Percentiles rank a stretch among this genome's conserved stretches.
These are phyloP conservation scores for Pyrochroa serraticornis DNA, from an alignment of 2,888 invertebrate species.

Conservation along the genomic window DNA sequence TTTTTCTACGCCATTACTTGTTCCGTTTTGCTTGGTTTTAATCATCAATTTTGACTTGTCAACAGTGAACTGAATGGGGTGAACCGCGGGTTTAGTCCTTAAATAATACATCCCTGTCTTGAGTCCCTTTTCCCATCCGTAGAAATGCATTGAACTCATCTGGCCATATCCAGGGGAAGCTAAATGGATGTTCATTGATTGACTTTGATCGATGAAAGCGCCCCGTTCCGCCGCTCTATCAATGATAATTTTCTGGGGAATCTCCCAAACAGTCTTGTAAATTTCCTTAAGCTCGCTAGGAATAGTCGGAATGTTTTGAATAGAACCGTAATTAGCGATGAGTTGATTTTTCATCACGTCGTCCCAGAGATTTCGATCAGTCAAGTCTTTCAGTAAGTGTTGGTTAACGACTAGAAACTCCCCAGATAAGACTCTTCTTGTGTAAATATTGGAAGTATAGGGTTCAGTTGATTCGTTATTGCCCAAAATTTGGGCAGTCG, in stretches of 20 bases:
- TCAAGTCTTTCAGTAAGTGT: conserved; percentile 91
- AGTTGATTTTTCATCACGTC: conserved; percentile 92
- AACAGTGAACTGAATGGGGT: conserved; percentile 72
- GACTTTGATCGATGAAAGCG: conserved; percentile 98
- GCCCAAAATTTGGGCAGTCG: conserved; percentile 98
- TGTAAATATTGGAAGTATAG: conserved; percentile 97
- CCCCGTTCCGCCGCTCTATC: conserved; percentile 98
- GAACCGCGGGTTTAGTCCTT: conserved; percentile 89
- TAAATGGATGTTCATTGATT: conserved; percentile 96
- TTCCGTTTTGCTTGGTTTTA: no score
- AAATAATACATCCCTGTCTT: conserved; percentile 99
- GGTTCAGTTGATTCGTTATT: conserved; percentile 99
- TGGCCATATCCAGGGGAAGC: conserved; percentile 93
- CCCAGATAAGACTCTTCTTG: conserved; percentile 90
- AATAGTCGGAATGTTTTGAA: conserved; percentile 85
- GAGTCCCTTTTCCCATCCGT: conserved; percentile 94
- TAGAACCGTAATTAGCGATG: conserved; percentile 89
- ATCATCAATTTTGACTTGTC: no score
- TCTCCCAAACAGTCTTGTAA: conserved; percentile 98
- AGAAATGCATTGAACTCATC: conserved; percentile 97
- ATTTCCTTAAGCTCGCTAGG: conserved; percentile 84
- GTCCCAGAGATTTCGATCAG: conserved; percentile 90
- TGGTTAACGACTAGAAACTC: conserved; percentile 97
- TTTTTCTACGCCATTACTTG: no score
- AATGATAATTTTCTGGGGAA: conserved; percentile 88